Evolutionary conservation across 2,888 invertebrate genomes (phyloP).

Genomic region (Amphipoea lucens): DNA sequence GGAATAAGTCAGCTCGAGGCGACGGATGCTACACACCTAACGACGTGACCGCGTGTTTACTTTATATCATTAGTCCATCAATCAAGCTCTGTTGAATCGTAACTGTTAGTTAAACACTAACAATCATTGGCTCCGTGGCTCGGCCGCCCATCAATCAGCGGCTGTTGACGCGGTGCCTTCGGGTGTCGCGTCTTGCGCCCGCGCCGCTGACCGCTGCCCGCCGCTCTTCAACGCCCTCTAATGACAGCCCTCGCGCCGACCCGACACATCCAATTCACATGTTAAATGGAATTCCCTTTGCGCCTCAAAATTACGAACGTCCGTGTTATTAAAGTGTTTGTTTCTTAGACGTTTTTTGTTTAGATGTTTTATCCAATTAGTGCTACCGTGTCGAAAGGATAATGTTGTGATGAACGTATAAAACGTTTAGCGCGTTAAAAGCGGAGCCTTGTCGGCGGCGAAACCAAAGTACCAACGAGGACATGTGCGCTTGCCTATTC

Average conservation of each 20-base stretch:
- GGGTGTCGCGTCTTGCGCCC: slow-evolving; percentile 71
- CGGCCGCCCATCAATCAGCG: slow-evolving; percentile 86
- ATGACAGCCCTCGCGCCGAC: slow-evolving; percentile 83
- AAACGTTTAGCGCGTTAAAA: slow-evolving; percentile 87
- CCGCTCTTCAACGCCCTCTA: slow-evolving; percentile 75
- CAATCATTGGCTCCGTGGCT: slow-evolving; percentile 82
- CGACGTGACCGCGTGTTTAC: slow-evolving; percentile 83
- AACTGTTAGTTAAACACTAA: slow-evolving; percentile 89
- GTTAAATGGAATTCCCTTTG: slow-evolving; percentile 89
- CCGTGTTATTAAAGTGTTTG: slow-evolving; percentile 89
- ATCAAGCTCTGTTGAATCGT: slow-evolving; percentile 88
- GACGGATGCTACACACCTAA: slow-evolving; percentile 78
- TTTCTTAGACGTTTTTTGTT: slow-evolving; percentile 87
- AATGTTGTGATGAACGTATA: slow-evolving; percentile 87
- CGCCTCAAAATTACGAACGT: slow-evolving; percentile 86
- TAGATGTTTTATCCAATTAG: slow-evolving; percentile 89
- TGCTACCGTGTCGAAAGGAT: slow-evolving; percentile 91
- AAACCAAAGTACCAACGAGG: slow-evolving; percentile 72
- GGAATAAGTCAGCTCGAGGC: slow-evolving; percentile 77
- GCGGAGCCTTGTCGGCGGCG: slow-evolving; percentile 82
- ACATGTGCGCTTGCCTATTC: slow-evolving; percentile 42
- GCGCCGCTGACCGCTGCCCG: slow-evolving; percentile 61
- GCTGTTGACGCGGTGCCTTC: slow-evolving; percentile 77
- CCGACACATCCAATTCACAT: slow-evolving; percentile 89
- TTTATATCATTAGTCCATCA: slow-evolving; percentile 90